These are phyloP conservation scores for Saturnia japonica DNA, from an alignment of 2,888 invertebrate species.

Conservation along the genomic window DNA sequence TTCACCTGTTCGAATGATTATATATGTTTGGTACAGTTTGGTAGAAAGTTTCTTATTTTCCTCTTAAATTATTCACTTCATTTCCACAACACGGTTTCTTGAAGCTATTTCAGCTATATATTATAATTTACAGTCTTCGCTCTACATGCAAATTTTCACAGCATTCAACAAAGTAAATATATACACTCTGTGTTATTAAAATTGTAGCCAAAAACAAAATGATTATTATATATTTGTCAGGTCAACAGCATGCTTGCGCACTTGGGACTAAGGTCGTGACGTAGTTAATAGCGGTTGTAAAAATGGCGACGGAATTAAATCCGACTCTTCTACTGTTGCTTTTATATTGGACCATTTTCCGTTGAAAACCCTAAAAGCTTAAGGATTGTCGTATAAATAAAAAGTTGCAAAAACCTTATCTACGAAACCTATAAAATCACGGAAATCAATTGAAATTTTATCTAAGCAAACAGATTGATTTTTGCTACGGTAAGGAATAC, in stretches of 20 bases:
- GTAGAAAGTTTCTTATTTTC: background rate
- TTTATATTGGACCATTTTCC: conserved; percentile 2
- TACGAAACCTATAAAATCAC: background rate
- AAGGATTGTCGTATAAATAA: background rate
- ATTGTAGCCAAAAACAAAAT: background rate
- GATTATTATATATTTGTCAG: conserved; percentile 1
- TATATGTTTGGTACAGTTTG: background rate
- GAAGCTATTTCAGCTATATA: background rate
- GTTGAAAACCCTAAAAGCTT: conserved; percentile 5
- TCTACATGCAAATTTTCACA: background rate
- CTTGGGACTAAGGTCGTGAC: conserved; percentile 9
- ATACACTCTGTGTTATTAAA: background rate
- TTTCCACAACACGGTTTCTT: background rate
- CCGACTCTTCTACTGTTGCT: background rate
- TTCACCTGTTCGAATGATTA: background rate
- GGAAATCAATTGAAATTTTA: background rate
- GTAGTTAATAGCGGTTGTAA: conserved; percentile 7
- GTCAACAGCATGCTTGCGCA: background rate
- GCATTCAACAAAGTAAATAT: background rate
- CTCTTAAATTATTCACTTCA: background rate
- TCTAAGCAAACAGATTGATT: background rate
- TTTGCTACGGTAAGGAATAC: background rate
- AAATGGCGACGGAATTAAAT: conserved; percentile 12
- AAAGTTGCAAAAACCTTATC: conserved; percentile 3
- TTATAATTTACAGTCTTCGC: background rate